Conservation (phyloP, 2,113 vertebrate species). For the Microtus richardsoni region DNA sequence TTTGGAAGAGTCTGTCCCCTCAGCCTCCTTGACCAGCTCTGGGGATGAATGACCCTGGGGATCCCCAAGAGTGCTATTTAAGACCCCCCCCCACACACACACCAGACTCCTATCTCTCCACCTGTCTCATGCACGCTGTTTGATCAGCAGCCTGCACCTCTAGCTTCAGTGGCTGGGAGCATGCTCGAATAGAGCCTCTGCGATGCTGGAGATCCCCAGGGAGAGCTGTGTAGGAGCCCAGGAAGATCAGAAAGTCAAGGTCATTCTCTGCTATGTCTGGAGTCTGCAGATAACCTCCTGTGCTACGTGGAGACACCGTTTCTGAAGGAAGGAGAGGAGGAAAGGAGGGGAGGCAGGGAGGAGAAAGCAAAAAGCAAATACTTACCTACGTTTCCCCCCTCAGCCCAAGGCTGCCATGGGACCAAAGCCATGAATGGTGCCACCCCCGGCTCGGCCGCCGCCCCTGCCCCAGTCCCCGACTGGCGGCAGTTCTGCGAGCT, state of each 20-base stretch:
- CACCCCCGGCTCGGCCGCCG: conserved; percentile 87
- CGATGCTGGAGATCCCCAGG: not conserved
- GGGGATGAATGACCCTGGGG: not conserved
- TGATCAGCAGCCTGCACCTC: not conserved
- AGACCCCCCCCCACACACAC: not conserved
- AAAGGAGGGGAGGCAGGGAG: not conserved
- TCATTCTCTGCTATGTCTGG: not conserved
- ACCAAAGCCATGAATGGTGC: conserved; percentile 96
- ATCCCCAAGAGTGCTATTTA: not conserved
- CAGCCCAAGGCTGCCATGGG: conserved; percentile 93
- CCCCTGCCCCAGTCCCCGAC: conserved; percentile 94
- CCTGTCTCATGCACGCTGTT: not conserved
- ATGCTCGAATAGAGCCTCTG: too few species aligned
- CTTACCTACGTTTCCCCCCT: not conserved
- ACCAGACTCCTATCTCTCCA: too few species aligned
- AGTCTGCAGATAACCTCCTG: not conserved
- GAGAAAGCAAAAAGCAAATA: not conserved
- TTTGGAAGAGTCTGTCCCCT: not conserved
- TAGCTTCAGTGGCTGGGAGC: not conserved
- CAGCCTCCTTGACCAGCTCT: not conserved
- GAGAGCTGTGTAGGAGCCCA: not conserved
- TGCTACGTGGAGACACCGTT: not conserved
- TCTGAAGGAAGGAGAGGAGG: not conserved
- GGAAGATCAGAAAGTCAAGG: not conserved
- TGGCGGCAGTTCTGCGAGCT: conserved; percentile 99